These are phyloP conservation scores for Eidolon dupreanum DNA, from an alignment of 2,797 vertebrate genomes.

Conservation along the genomic window DNA sequence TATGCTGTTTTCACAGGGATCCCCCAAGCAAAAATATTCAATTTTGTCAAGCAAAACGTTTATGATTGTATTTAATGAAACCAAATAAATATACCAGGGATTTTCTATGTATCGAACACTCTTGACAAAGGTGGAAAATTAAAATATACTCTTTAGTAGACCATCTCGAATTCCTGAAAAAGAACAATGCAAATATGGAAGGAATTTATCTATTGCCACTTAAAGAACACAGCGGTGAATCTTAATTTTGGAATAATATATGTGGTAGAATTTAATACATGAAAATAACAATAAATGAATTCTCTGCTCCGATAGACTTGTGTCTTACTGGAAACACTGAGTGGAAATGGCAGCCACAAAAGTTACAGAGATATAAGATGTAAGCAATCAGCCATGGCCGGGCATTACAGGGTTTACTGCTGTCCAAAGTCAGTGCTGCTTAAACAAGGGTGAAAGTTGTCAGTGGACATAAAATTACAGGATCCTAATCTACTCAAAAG, in stretches of 20 bases:
- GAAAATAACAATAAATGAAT: slow-evolving; percentile 15
- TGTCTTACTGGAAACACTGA: not conserved
- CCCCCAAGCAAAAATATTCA: not conserved
- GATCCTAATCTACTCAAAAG: not conserved
- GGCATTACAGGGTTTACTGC: not conserved
- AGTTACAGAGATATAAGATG: not conserved
- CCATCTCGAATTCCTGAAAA: not conserved
- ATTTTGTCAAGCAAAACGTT: not conserved
- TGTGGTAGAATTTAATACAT: not conserved
- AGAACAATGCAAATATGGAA: not conserved
- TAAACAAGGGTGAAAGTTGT: not conserved
- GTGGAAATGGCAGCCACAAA: slow-evolving; percentile 33
- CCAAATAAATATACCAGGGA: not conserved
- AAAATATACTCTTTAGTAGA: not conserved
- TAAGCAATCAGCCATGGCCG: not conserved
- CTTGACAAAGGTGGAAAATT: not conserved
- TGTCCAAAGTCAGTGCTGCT: not conserved
- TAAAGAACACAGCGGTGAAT: not conserved
- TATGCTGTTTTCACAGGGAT: not conserved
- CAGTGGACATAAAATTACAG: not conserved
- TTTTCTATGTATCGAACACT: not conserved
- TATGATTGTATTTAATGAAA: not conserved
- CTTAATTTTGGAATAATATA: slow-evolving; percentile 47
- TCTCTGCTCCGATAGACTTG: not conserved
- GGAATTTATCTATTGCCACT: not conserved